Evolutionary conservation across 1,140 invertebrate species (phyloP).

Genomic region (Drosophila albomicans): DNA sequence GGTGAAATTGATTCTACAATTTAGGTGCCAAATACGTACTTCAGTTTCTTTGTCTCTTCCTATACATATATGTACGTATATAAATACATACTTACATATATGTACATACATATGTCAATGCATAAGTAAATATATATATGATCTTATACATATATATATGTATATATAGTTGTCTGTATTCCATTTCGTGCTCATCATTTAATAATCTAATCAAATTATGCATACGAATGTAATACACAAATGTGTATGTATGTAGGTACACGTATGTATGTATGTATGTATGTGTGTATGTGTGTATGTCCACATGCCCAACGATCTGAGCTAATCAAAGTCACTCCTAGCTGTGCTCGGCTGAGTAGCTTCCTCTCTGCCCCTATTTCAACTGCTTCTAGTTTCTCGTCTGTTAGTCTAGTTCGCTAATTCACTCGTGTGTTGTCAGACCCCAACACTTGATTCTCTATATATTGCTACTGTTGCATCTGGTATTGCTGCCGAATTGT

Average conservation of each 20-base stretch:
- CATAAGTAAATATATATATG: too few species aligned
- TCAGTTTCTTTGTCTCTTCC: neutral
- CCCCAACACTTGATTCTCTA: slow-evolving; percentile 76
- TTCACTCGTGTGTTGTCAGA: slow-evolving; percentile 62
- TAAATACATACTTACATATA: too few species aligned
- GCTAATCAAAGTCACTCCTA: slow-evolving; percentile 60
- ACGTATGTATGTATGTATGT: slow-evolving; percentile 16
- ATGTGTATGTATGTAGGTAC: slow-evolving; percentile 7
- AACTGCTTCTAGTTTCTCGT: neutral
- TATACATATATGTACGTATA: neutral
- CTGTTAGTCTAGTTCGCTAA: slow-evolving; percentile 37
- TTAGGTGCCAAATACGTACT: neutral
- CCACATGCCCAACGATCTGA: slow-evolving; percentile 20
- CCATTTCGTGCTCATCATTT: neutral
- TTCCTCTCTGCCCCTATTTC: neutral
- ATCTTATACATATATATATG: too few species aligned
- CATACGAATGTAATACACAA: slow-evolving; percentile 32
- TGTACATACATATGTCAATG: neutral
- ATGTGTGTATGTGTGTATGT: slow-evolving; percentile 26
- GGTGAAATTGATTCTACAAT: neutral
- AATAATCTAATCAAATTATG: slow-evolving; percentile 11
- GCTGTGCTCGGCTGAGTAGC: slow-evolving; percentile 3
- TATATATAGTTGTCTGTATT: too few species aligned
- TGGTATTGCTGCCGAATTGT: slow-evolving; percentile 11
- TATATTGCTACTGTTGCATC: slow-evolving; percentile 43